Base-by-base conservation (phyloP, 2,888 invertebrate genomes). In the Prenolepis imparis region DNA sequence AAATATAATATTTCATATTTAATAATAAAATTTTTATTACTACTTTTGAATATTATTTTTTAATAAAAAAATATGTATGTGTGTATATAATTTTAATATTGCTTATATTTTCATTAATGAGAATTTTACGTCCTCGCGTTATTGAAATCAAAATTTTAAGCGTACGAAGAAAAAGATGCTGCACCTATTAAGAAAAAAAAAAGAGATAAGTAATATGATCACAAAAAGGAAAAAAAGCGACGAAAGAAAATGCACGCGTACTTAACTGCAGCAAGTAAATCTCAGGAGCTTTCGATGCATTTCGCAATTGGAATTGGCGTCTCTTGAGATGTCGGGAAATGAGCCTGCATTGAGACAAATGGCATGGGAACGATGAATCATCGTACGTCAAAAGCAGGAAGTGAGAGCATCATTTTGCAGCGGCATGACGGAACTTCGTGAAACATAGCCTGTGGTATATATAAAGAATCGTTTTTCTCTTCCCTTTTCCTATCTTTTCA, bases 341-440 rank as follows among this genome's bases (percentile, higher is more conserved):
- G 91, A 90, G 90, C 84, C 90, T 88, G 90, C 91, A 93, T 91
- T 91, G 92, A 92, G 93, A 92, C 91, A 93, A 93, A 93, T 92
- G 90, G 91, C 87, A 88, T 87, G 87, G 84, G 89, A 89, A 88
- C 91, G 90, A 93, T 93, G 92, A 93, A 92, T 93, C 92, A 92
- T 92, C 90, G 86, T 88, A 89, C 88, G 91, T 93, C 93, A 92
- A 89, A 90, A 88, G 88, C 91, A 92, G 84, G 88, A 92, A 92
- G 89, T 87, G 90, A 86, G 82, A 84, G 88, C 86, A 87, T 84
- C 90, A 86, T 87, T 89, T 89, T 86, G 86, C 89, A 88, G 87
- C 84, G 86, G 74, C 86, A 84, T 86, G 87, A 85, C 83, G 86
- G 81, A 90, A 88, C 86, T 85, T 83, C 75, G 83, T 75, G 81